Evolutionary conservation across 2,797 vertebrate genomes (phyloP), one percentile per base, ranked within the genome.

Genomic region (Enteromius treurensis): DNA sequence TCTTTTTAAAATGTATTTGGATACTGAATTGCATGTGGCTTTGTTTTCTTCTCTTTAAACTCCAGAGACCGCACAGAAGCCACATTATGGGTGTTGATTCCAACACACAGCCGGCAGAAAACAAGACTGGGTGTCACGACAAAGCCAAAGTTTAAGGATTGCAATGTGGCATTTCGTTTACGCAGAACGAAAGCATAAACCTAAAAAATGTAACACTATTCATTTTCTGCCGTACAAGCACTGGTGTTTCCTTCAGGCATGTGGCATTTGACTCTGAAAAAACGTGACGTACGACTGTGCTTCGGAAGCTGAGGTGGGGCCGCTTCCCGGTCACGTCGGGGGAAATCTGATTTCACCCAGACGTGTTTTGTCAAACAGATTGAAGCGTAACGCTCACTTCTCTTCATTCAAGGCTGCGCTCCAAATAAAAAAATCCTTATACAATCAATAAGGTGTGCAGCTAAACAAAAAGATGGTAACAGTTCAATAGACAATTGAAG

Each of bases 381-480:
- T 74, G 78, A 32, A 69, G 77, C 67, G 62, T 73, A 70, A 40
- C 19, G 49, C 70, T 69, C 75, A 77, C 60, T 67, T 55, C 79
- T 42, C 64, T 70, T 11, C 21, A 47, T 87, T 71, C 68, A 68
- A 80, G 82, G 85, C 80, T 45, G 77, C 8, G n/a, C 74, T 81
- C 80, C 85, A 86, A 84, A 87, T 81, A 73, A 40, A 75, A 75
- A 87, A 81, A 87, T 81, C 65, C 60, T 60, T 80, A 77, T 84
- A 49, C 68, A 69, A 84, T 87, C 86, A 71, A 86, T 88, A 85
- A 42, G 51, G 34, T 74, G 60, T 9, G 14, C 40, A 49, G 70
- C 26, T 55, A 85, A 82, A 85, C 34, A 77, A 77, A 78, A 76
- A 77, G 69, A 86, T 75, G 32, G 60, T 64, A 77, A 51, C 80